Percentiles rank a stretch among this genome's conserved stretches.
Evolutionary conservation across 2,113 vertebrate species (phyloP).

Genomic region (Perccottus glenii): DNA sequence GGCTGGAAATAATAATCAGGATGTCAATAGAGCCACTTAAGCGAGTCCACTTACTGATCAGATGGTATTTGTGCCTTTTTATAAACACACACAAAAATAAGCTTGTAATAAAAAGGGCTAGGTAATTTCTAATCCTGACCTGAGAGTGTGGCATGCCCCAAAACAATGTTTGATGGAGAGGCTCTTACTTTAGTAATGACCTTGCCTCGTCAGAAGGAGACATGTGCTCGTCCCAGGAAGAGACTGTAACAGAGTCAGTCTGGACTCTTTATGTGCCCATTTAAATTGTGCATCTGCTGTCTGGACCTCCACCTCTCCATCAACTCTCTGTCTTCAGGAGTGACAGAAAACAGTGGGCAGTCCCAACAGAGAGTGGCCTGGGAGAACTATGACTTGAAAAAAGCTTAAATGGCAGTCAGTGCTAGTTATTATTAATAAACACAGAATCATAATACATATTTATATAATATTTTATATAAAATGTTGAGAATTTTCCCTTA

Average conservation of each 20-base stretch:
- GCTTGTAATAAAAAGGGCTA: constrained; percentile 24
- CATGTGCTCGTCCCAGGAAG: constrained; percentile 58
- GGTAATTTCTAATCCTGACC: background rate
- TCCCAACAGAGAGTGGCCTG: background rate
- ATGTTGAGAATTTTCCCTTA: constrained; percentile 17
- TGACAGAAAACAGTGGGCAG: constrained; percentile 16
- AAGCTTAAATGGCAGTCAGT: too few relatives aligned
- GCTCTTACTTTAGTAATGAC: constrained; percentile 46
- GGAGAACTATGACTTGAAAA: too few relatives aligned
- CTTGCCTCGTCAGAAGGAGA: constrained; percentile 62
- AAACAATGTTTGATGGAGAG: constrained; percentile 48
- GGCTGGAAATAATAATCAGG: constrained; percentile 61
- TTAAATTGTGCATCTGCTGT: constrained; percentile 65
- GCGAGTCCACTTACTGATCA: constrained; percentile 50
- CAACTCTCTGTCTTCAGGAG: constrained; percentile 41
- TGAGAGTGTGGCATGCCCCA: constrained; percentile 22
- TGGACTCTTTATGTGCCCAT: constrained; percentile 58
- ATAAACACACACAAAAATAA: constrained; percentile 5
- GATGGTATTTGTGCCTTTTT: constrained; percentile 15
- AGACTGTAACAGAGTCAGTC: constrained; percentile 42
- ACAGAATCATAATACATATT: too few relatives aligned
- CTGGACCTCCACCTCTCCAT: constrained; percentile 30
- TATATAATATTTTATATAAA: too few relatives aligned
- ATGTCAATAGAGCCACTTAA: constrained; percentile 49
- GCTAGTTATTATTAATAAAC: too few relatives aligned